Base-by-base conservation (phyloP, 1,140 invertebrate species). In the Bombus impatiens region DNA sequence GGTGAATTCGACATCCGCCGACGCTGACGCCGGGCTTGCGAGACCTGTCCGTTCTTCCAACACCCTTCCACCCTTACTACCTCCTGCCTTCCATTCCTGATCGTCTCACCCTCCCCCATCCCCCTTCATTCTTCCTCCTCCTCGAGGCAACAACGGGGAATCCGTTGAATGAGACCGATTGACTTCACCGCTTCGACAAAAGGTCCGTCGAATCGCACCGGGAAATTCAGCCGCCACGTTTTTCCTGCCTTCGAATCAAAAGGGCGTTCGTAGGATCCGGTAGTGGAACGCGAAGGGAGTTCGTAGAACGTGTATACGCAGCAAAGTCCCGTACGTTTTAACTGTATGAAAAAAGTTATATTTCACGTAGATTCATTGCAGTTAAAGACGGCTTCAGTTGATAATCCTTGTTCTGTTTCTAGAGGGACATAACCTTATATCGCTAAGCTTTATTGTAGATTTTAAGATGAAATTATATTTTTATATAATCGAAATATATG, bases 121-220 rank as follows among this genome's bases (percentile, higher is more conserved):
- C 59, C 22, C 25, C 42, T 25, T 70, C 40, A 62, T 65, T 84
- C 72, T 44, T 71, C 40, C 3, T 42, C 59, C 72, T 59, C 85
- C 85, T 83, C 88, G 53, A 72, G 82, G 88, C 80, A 86, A 89
- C 89, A 91, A 91, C 80, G 87, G 74, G 88, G 88, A 70, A 89
- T 85, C 82, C 88, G 88, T 88, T 88, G 90, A 91, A 91, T 88
- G 86, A 91, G 88, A 90, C 91, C 91, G 90, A 91, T 91, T 91
- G 91, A 91, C 88, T 91, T 76, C 86, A 83, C 86, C 88, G 83
- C 86, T 76, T 53, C 86, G 87, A 92, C 91, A 92, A 92, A 90
- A 92, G 90, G 84, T 74, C 81, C 86, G 87, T 79, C 79, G 87
- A 89, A 91, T 91, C 84, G 88, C 81, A 78, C 74, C 70, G 85